Base-by-base conservation (phyloP, 1,140 invertebrate genomes). In the Cylas formicarius region DNA sequence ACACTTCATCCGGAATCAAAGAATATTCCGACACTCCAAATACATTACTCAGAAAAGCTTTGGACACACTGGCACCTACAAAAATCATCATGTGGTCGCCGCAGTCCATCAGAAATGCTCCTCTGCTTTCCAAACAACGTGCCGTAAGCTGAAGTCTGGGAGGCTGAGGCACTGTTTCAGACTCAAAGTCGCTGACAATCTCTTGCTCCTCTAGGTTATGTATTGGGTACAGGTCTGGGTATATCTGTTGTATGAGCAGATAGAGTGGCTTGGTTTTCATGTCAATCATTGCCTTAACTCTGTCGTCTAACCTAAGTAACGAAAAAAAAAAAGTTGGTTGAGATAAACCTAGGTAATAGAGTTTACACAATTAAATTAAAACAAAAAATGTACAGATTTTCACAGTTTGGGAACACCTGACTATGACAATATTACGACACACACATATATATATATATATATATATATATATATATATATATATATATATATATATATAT, bases 181-280 rank as follows among this genome's bases (percentile, higher is more conserved):
- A 69, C 26, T 74, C 69, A 3, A 75, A 66, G 5, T 78, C 75
- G 28, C 72, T 67, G 1, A 67, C 57, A 43, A 74, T 73, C 55
- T 76, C 77, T 53, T 77, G 70, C 28, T 82, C 76, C 48, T 79
- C 76, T 17, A 94, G 70, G 50, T 67, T 67, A 66, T 96, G 89
- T 27, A 99, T 66, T 5, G 90, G 81, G 71, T 97, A 99, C 23
- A 99, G 71, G 67, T 91, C 84, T 7, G 96, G 95, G 75, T 97
- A 96, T 44, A 97, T 77, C 36, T 73, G 74, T 53, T 90, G 84
- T 55, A 97, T 77, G 3, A 99, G 73, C 56, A 82, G 76, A 37
- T 69, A 63, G 11, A 96, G 67, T 13, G 96, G 93, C 53, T 92
- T 64, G 19, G 80, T 82, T 72, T 98, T 98, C 74, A 96, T 84